Evolutionary conservation across 2,113 vertebrate species (phyloP).

Genomic region (Gymnobelideus leadbeateri): DNA sequence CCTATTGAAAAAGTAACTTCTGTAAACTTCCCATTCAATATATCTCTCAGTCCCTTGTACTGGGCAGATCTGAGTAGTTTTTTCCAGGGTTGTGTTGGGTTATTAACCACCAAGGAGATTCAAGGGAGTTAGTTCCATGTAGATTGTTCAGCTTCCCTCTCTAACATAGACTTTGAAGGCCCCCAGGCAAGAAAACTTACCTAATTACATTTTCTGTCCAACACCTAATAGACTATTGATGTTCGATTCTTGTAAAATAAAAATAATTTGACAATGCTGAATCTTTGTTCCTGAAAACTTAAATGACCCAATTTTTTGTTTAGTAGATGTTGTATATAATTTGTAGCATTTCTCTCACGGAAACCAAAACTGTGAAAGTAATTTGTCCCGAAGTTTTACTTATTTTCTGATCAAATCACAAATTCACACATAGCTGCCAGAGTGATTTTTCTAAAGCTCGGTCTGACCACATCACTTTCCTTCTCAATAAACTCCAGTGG

Average conservation of each 20-base stretch:
- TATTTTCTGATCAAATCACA: background rate
- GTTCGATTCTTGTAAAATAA: constrained; percentile 3
- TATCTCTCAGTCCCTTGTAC: background rate
- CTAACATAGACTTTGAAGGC: background rate
- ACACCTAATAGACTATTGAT: constrained; percentile 15
- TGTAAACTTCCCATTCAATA: background rate
- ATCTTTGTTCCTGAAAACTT: background rate
- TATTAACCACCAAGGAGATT: constrained; percentile 20
- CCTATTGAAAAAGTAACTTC: background rate
- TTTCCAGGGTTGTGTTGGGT: background rate
- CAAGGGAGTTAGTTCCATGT: background rate
- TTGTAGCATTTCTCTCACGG: background rate
- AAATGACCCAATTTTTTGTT: background rate
- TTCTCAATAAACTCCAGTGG: background rate
- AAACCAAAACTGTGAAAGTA: background rate
- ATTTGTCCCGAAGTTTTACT: background rate
- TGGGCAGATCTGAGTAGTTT: background rate
- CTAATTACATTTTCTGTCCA: constrained; percentile 20
- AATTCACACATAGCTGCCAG: background rate
- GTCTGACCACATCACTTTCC: background rate
- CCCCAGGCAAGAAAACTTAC: constrained; percentile 2
- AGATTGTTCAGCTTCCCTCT: background rate
- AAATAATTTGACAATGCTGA: background rate
- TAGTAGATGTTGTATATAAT: background rate
- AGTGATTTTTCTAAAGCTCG: background rate